phyloP scores from a whole-genome alignment of 2,113 vertebrate species.

The Sciurus niger region DNA sequence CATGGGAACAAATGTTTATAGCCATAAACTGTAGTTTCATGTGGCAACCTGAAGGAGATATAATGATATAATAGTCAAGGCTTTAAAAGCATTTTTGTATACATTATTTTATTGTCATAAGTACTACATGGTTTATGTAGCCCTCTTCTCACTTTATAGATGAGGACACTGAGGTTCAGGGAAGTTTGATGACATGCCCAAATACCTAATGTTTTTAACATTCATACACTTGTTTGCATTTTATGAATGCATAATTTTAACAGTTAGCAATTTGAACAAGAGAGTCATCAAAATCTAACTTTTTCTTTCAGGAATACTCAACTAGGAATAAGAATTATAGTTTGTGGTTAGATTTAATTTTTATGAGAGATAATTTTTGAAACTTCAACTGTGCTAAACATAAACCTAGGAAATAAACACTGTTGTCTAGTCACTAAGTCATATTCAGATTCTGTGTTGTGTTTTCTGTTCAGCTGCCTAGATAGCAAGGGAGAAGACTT shows the following conservation, averaged over 20 bases:
- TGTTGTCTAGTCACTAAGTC: not conserved
- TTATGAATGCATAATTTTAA: slow-evolving; percentile 15
- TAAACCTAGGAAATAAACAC: slow-evolving; percentile 20
- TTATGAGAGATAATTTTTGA: not conserved
- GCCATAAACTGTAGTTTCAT: not conserved
- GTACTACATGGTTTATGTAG: not conserved
- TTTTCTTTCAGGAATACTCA: slow-evolving; percentile 1
- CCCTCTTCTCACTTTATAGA: not conserved
- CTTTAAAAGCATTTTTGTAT: not conserved
- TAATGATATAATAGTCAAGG: not conserved
- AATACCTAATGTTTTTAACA: not conserved
- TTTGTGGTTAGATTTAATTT: slow-evolving; percentile 1
- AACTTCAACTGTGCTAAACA: not conserved
- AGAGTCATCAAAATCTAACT: not conserved
- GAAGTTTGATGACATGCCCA: not conserved
- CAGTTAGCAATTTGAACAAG: not conserved
- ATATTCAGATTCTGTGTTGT: not conserved
- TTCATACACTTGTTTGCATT: not conserved
- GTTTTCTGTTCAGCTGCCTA: not conserved
- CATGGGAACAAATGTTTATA: not conserved
- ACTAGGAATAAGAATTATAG: not conserved
- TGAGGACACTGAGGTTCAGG: not conserved
- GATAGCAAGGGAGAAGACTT: not conserved
- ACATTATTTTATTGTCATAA: not conserved
- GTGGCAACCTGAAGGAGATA: not conserved